Evolutionary conservation across 1,140 invertebrate genomes (phyloP), one percentile per base, ranked within the genome.

Genomic region (Trigoniulus corallinus): DNA sequence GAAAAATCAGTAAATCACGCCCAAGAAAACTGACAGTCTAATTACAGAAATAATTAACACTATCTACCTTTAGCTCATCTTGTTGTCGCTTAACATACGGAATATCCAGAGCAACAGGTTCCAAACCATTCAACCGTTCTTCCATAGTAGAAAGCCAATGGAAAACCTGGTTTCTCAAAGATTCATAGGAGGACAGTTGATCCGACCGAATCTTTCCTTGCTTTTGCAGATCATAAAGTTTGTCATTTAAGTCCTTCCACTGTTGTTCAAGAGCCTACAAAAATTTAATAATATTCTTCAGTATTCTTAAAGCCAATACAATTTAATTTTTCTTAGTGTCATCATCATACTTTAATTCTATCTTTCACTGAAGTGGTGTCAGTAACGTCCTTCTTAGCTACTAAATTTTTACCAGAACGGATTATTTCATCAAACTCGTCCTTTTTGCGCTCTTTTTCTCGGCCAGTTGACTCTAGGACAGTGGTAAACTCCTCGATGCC

Each of bases 311-410:
- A n/a, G n/a, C n/a, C n/a, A n/a, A n/a, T n/a, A n/a, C n/a, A n/a
- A n/a, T n/a, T n/a, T n/a, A n/a, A n/a, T n/a, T n/a, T n/a, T n/a
- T n/a, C n/a, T n/a, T n/a, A n/a, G n/a, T n/a, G n/a, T n/a, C n/a
- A n/a, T n/a, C n/a, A n/a, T n/a, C n/a, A n/a, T n/a, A n/a, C n/a
- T n/a, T n/a, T n/a, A n/a, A n/a, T n/a, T n/a, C n/a, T n/a, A n/a
- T n/a, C n/a, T n/a, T n/a, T n/a, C n/a, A n/a, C n/a, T n/a, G n/a
- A n/a, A n/a, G n/a, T n/a, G n/a, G n/a, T n/a, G n/a, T n/a, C 89
- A 0, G 86, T 91, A 1, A 91, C 81, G 63, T 93, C 87, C 51
- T 88, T 85, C 67, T 89, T 85, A 3, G 78, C 69, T n/a, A 92
- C 75, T 12, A 95, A 72, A 52, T 79, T 78, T 62, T 84, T 88